Evolutionary conservation across 64 coral and sea anemone genomes (phyloP).

Genomic region (Montipora cactus): DNA sequence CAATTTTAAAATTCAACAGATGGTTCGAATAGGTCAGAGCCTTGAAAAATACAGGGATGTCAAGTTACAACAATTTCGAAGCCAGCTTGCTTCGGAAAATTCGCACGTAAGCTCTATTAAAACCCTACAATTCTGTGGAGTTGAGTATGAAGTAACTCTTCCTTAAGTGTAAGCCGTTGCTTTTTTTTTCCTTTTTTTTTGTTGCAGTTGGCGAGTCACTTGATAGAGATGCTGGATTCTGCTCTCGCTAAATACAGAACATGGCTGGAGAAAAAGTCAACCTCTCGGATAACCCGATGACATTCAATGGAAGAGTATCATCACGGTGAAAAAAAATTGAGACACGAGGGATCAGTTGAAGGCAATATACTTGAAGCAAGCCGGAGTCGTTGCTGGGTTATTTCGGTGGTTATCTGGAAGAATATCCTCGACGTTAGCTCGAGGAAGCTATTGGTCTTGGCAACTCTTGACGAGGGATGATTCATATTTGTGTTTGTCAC

Average conservation of each 20-base stretch:
- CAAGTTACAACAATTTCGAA: conserved; percentile 65
- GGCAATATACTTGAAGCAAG: neutral
- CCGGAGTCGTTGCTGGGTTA: no score
- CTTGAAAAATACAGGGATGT: conserved; percentile 77
- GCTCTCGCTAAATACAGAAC: conserved; percentile 76
- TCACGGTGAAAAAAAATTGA: neutral
- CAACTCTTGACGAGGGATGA: no score
- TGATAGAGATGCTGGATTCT: conserved; percentile 82
- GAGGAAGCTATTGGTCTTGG: neutral
- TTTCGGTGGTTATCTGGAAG: no score
- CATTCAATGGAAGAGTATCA: neutral
- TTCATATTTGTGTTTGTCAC: neutral
- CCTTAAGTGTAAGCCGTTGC: neutral
- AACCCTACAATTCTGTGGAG: neutral
- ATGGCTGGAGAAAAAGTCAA: conserved; percentile 73
- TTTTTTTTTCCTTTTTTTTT: neutral
- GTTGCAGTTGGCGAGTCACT: conserved; percentile 79
- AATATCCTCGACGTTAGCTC: neutral
- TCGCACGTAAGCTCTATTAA: conserved; percentile 57
- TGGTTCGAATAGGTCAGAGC: conserved; percentile 81
- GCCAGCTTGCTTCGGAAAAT: conserved; percentile 62
- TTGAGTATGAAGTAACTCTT: neutral
- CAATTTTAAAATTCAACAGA: conserved; percentile 9
- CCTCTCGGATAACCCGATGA: conserved; percentile 58
- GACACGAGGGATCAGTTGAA: no score